A percentile compares a stretch with the other conserved stretches of the same genome.
Conservation (phyloP, 2,888 invertebrate genomes). For the Trachelus troglodyta region DNA sequence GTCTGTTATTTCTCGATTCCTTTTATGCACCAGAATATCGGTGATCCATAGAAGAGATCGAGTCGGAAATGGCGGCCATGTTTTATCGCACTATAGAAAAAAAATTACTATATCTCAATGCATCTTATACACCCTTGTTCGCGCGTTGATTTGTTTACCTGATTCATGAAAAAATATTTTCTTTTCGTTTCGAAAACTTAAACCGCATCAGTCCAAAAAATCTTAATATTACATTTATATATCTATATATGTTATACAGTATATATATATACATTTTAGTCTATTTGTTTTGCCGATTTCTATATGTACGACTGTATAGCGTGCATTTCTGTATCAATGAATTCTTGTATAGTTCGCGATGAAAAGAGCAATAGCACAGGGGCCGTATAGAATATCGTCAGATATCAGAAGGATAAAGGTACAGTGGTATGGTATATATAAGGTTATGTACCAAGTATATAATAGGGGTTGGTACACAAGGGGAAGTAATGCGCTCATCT, state of each 20-base stretch:
- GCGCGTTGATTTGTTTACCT: not conserved
- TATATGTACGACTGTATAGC: not conserved
- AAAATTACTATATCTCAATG: not conserved
- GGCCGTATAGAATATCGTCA: not conserved
- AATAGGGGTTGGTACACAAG: slow-evolving; percentile 33
- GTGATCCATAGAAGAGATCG: not conserved
- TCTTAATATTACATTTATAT: no score
- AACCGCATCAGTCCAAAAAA: no score
- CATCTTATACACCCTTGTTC: no score
- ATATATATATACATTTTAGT: no score
- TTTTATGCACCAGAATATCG: not conserved
- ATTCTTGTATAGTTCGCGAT: not conserved
- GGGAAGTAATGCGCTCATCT: slow-evolving; percentile 52
- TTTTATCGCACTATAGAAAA: not conserved
- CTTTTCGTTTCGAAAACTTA: no score
- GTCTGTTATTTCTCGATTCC: slow-evolving; percentile 7
- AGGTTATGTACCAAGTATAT: not conserved
- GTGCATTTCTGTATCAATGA: not conserved
- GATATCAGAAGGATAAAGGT: not conserved
- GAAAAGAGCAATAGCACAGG: not conserved
- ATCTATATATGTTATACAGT: not conserved
- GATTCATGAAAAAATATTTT: not conserved
- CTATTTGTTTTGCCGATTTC: not conserved
- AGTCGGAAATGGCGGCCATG: not conserved
- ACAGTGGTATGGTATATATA: not conserved